These are phyloP conservation scores for Falco cherrug DNA, from an alignment of 2,797 vertebrate genomes.

Conservation along the genomic window DNA sequence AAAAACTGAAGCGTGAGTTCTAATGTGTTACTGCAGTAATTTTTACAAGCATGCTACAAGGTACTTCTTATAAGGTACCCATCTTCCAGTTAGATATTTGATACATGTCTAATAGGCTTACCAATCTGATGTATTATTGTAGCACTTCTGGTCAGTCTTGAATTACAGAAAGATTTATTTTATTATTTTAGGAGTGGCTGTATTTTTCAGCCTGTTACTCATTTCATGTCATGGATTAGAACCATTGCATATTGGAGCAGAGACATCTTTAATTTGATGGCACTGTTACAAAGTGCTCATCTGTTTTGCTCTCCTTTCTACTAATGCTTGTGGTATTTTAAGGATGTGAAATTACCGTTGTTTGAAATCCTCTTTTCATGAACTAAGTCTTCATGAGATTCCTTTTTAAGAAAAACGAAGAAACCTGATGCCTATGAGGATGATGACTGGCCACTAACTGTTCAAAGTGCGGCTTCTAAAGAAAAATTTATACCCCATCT, in stretches of 20 bases:
- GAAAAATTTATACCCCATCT: neutral
- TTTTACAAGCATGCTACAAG: neutral
- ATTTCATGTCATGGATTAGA: neutral
- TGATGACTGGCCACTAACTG: neutral
- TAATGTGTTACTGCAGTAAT: neutral
- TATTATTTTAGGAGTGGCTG: neutral
- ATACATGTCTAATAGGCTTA: neutral
- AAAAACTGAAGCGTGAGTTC: neutral
- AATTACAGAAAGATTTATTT: neutral
- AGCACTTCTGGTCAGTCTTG: neutral
- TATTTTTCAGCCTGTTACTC: neutral
- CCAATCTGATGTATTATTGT: neutral
- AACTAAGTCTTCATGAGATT: neutral
- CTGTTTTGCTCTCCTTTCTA: neutral
- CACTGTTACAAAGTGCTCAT: neutral
- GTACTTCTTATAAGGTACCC: neutral
- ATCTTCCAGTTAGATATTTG: neutral
- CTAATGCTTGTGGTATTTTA: neutral
- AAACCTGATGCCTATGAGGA: neutral
- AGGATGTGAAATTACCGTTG: neutral
- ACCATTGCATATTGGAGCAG: neutral
- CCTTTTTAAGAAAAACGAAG: neutral
- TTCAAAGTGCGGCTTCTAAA: neutral
- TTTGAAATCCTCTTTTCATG: neutral
- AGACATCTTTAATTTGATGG: neutral